Evolutionary conservation across 1,140 invertebrate genomes (phyloP), one percentile per base, ranked within the genome.

Genomic region (Leptonema lineaticorne): DNA sequence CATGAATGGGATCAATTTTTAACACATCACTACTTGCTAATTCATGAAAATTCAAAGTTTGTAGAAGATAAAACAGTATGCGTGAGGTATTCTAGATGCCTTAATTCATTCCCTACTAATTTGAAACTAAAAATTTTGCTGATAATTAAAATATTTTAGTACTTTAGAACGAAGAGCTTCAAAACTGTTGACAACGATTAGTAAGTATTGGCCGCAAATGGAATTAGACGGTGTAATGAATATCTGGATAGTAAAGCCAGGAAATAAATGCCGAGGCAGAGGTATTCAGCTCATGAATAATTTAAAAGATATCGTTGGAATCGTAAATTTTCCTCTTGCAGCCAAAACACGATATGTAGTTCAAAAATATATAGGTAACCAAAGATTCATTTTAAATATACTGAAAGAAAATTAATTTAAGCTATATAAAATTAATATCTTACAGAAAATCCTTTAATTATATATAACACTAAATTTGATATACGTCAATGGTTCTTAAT

Each of bases 221-320:
- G 85, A 90, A 0, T 85, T 92, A 68, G 95, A 96, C 77, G 94
- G 94, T 0, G 82, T 87, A 41, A 85, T 88, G 64, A 96, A 97
- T 78, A 88, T 96, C 60, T 98, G 95, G 95, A 97, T 98, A 72
- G 85, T 97, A 24, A 98, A 98, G 78, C 96, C 96, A 0, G 94
- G 94, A 11, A 95, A 95, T 59, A 93, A 94, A 78, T 97, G 94
- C 69, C 85, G 95, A 2, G 95, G 96, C 0, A 85, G 93, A 74
- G 95, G 95, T 46, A 97, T 97, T 66, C 86, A 90, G 16, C 83
- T 96, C 24, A 89, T 94, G 84, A 92, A 95, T 76, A 90, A 89
- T 75, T 82, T 97, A 9, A 92, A 94, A 69, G 91, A 93, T 74
- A 95, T 97, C 37, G 79, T 94, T 69, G 88, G 88, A 48, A 88